Evolutionary conservation across 2,888 invertebrate species (phyloP), one percentile per base, ranked within the genome.

Genomic region (Oscheius myriophilus): DNA sequence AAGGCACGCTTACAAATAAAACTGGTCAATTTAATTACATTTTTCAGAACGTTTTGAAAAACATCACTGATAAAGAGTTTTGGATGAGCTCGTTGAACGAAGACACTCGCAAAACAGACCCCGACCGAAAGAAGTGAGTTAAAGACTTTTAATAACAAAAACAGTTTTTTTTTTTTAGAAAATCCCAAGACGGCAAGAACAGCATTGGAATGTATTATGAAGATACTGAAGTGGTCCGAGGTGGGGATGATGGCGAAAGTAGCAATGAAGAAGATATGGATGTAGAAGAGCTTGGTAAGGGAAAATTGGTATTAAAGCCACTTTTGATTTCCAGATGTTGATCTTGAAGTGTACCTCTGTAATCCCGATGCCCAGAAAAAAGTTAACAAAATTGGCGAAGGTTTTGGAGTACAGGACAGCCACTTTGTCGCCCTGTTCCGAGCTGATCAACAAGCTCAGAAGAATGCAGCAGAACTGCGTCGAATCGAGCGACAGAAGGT

Each of bases 401-500:
- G 75, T 25, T 82, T 73, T 58, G 76, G 77, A 21, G 66, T 77
- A n/a, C 69, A 64, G 52, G 66, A 72, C 0, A 54, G 58, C 6
- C 46, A 72, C 16, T 78, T 76, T 57, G 70, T 69, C 49, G 68
- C 70, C n/a, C 67, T 83, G n/a, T 68, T 81, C 33, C 64, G 69
- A 58, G 78, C 83, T n/a, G 85, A 85, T 71, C 81, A 77, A 51
- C 76, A 74, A 39, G 81, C 82, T 26, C 72, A 79, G 69, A 54
- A 67, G 42, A 81, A 82, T 42, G 75, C 75, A 14, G 80, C 79
- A 6, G 76, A 82, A 59, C 68, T 85, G 21, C 81, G 77, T 69
- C 79, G 82, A 61, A 83, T 85, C 67, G 85, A 85, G 62, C 75
- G 81, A 49, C 83, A 83, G 65, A 84, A 85, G 67, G 73, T 78